Evolutionary conservation across 2,888 invertebrate species (phyloP).

Genomic region (Erynnis tages): DNA sequence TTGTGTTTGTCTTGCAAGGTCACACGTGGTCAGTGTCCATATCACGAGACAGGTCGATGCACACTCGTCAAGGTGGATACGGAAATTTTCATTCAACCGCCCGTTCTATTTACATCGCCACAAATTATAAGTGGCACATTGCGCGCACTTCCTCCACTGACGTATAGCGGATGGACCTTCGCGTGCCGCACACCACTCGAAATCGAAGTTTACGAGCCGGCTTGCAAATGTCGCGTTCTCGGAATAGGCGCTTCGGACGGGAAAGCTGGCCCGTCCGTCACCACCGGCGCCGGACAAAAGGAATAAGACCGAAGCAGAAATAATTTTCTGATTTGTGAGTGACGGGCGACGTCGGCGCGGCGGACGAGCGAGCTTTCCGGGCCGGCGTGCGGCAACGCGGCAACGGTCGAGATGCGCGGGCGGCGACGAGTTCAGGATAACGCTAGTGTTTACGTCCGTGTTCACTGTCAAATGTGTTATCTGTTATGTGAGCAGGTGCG

Average conservation of each 20-base stretch:
- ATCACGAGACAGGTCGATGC: conserved; percentile 72
- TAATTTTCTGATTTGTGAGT: conserved; percentile 33
- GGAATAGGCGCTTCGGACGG: conserved; percentile 56
- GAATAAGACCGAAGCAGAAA: conserved; percentile 17
- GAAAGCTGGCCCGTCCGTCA: conserved; percentile 46
- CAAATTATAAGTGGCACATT: conserved; percentile 64
- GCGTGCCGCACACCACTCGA: conserved; percentile 43
- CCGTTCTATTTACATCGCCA: conserved; percentile 74
- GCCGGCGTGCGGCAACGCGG: conserved; percentile 33
- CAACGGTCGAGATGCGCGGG: conserved; percentile 31
- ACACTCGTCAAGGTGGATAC: conserved; percentile 70
- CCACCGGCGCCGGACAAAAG: conserved; percentile 41
- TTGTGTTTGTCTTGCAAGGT: conserved; percentile 71
- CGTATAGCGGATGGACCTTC: conserved; percentile 59
- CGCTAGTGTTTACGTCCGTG: conserved; percentile 67
- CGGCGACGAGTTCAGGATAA: conserved; percentile 34
- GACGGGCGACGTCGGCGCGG: conserved; percentile 27
- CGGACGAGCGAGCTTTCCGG: conserved; percentile 27
- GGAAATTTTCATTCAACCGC: conserved; percentile 74
- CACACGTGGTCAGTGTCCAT: conserved; percentile 60
- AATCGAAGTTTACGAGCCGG: conserved; percentile 39
- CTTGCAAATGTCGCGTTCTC: conserved; percentile 46
- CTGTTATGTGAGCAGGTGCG: conserved; percentile 74
- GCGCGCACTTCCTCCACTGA: conserved; percentile 68
- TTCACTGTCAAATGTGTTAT: conserved; percentile 75